Evolutionary conservation across 37 sponge, comb jelly and placozoan genomes (phyloP).

Genomic region (Halichondria panicea): DNA sequence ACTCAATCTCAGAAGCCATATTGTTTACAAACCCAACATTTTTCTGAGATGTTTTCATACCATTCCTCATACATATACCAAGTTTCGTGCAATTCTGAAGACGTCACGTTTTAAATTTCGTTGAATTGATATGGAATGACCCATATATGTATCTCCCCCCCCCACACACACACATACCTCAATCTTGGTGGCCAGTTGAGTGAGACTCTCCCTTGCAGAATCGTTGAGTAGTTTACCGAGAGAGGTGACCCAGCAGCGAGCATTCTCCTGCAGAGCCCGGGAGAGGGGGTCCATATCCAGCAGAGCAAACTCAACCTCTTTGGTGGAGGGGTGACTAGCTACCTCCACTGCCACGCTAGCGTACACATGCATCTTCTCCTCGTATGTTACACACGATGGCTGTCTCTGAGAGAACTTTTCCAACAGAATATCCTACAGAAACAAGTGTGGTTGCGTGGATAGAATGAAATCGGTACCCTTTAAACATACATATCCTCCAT

Average conservation of each 20-base stretch:
- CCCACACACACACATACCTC: slow-evolving; percentile 45
- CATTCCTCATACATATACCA: too few relatives aligned
- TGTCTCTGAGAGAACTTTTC: slow-evolving; percentile 88
- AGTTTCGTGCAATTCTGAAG: too few relatives aligned
- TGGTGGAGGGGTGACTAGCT: slow-evolving; percentile 43
- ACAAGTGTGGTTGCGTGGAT: too few relatives aligned
- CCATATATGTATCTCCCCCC: too few relatives aligned
- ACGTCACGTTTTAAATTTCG: too few relatives aligned
- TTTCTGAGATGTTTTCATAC: too few relatives aligned
- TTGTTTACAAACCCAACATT: too few relatives aligned
- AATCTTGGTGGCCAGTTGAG: slow-evolving; percentile 58
- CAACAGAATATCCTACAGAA: slow-evolving; percentile 70
- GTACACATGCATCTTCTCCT: slow-evolving; percentile 89
- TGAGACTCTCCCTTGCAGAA: slow-evolving; percentile 61
- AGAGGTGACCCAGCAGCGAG: slow-evolving; percentile 89
- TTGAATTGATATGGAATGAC: too few relatives aligned
- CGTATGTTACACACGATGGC: slow-evolving; percentile 82
- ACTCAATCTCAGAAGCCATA: too few relatives aligned
- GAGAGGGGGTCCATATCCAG: slow-evolving; percentile 88
- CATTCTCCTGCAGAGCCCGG: slow-evolving; percentile 74
- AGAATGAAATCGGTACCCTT: too few relatives aligned
- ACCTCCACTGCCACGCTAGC: slow-evolving; percentile 59
- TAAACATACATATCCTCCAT: too few relatives aligned
- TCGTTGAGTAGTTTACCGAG: slow-evolving; percentile 90
- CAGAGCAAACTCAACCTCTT: slow-evolving; percentile 75